These are phyloP conservation scores for Etheostoma nigrum DNA, from an alignment of 2,797 vertebrate species.

Conservation along the genomic window DNA sequence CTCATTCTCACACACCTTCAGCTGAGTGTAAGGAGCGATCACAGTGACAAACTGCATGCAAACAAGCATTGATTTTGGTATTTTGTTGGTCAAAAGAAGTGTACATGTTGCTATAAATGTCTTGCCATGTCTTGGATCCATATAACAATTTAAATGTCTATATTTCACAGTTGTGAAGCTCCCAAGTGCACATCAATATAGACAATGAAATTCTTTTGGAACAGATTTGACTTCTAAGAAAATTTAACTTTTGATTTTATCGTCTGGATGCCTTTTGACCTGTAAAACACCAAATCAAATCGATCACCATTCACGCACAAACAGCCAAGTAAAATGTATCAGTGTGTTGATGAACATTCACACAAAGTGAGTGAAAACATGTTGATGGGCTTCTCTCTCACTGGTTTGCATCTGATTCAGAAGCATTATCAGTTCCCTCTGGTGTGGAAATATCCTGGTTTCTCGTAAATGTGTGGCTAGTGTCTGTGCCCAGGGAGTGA, in stretches of 20 bases:
- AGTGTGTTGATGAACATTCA: constrained; percentile 26
- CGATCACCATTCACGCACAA: constrained; percentile 17
- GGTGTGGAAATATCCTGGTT: constrained; percentile 67
- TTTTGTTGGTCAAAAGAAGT: constrained; percentile 26
- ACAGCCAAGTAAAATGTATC: constrained; percentile 26
- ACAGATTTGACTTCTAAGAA: neutral
- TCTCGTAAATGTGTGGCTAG: constrained; percentile 61
- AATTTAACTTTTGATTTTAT: constrained; percentile 4
- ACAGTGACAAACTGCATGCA: constrained; percentile 9
- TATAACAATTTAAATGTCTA: neutral
- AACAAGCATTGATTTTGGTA: constrained; percentile 17
- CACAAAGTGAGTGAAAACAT: constrained; percentile 34
- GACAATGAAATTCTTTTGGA: neutral
- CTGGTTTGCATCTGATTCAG: constrained; percentile 33
- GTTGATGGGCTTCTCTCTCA: constrained; percentile 42
- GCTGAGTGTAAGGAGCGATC: constrained; percentile 65
- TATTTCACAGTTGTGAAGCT: neutral
- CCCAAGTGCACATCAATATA: neutral
- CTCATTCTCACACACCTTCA: constrained; percentile 76
- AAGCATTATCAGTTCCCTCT: constrained; percentile 48
- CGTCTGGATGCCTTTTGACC: constrained; percentile 8
- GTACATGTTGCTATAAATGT: neutral
- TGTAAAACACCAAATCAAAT: constrained; percentile 19
- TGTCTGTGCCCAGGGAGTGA: constrained; percentile 27
- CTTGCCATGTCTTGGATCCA: neutral